A percentile compares a stretch with the other conserved stretches of the same genome.
phyloP scores from a whole-genome alignment of 2,113 vertebrate genomes.

The Tympanuchus pallidicinctus region DNA sequence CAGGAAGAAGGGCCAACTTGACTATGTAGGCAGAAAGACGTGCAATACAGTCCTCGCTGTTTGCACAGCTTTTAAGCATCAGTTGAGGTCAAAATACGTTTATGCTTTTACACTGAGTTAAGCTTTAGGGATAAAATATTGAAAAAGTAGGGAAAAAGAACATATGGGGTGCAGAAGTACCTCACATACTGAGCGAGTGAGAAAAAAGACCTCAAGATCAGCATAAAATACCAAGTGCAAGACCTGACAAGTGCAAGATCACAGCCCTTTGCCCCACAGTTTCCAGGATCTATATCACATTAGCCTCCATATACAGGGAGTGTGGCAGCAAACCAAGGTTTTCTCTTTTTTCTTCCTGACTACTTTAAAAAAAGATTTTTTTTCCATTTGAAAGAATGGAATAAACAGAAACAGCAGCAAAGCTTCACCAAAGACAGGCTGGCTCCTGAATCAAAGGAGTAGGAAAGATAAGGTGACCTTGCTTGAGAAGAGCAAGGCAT shows the following conservation, averaged over 20 bases:
- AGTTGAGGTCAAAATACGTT: background rate
- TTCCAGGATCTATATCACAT: background rate
- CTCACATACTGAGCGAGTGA: background rate
- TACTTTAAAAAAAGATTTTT: background rate
- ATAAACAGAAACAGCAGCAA: background rate
- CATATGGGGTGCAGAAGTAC: background rate
- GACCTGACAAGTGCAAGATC: background rate
- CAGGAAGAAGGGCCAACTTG: background rate
- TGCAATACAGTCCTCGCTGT: background rate
- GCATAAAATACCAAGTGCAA: background rate
- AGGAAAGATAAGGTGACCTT: constrained; percentile 3
- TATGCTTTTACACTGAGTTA: background rate
- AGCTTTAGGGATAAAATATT: background rate
- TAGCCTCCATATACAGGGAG: background rate
- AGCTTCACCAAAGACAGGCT: constrained; percentile 9
- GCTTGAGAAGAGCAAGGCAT: background rate
- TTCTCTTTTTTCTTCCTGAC: background rate
- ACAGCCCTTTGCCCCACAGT: background rate
- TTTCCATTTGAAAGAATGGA: background rate
- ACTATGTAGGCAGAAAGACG: background rate
- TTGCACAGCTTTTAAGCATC: background rate
- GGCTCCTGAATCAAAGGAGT: background rate
- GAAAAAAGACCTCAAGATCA: background rate
- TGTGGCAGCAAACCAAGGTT: background rate
- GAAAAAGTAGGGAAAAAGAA: background rate